These are phyloP conservation scores for Melitaea cinxia DNA, from an alignment of 1,140 invertebrate species.

Conservation along the genomic window DNA sequence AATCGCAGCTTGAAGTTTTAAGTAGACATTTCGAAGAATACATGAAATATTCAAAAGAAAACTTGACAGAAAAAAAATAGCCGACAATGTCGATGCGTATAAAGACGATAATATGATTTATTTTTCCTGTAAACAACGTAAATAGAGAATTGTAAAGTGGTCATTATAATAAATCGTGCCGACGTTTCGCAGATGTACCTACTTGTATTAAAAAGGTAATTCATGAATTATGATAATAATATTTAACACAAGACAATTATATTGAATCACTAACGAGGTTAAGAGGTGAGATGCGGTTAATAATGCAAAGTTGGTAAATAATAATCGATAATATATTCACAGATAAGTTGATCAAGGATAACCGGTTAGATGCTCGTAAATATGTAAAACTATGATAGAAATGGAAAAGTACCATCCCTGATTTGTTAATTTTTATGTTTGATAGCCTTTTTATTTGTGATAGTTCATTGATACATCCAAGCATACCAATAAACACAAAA, in stretches of 20 bases:
- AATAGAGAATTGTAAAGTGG: slow-evolving; percentile 27
- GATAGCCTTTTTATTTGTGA: no score
- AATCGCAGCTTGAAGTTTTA: not conserved
- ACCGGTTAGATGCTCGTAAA: not conserved
- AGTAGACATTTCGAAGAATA: not conserved
- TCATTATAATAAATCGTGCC: slow-evolving; percentile 31
- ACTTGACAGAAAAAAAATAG: slow-evolving; percentile 12
- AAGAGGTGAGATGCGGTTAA: slow-evolving; percentile 14
- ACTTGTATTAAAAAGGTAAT: slow-evolving; percentile 25
- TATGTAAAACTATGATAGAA: not conserved
- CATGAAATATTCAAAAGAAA: slow-evolving; percentile 14
- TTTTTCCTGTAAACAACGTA: slow-evolving; percentile 28
- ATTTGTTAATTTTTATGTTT: not conserved
- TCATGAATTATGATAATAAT: slow-evolving; percentile 35
- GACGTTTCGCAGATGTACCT: slow-evolving; percentile 22
- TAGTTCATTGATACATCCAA: no score
- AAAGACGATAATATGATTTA: slow-evolving; percentile 14
- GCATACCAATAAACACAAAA: no score
- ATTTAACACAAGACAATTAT: slow-evolving; percentile 34
- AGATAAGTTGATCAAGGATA: not conserved
- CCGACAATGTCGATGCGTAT: slow-evolving; percentile 5
- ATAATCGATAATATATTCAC: slow-evolving; percentile 12
- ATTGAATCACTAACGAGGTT: slow-evolving; percentile 30
- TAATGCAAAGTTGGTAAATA: slow-evolving; percentile 11
- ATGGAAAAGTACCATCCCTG: not conserved